These are phyloP conservation scores for Acleris literana DNA, from an alignment of 2,888 invertebrate species.

Conservation along the genomic window DNA sequence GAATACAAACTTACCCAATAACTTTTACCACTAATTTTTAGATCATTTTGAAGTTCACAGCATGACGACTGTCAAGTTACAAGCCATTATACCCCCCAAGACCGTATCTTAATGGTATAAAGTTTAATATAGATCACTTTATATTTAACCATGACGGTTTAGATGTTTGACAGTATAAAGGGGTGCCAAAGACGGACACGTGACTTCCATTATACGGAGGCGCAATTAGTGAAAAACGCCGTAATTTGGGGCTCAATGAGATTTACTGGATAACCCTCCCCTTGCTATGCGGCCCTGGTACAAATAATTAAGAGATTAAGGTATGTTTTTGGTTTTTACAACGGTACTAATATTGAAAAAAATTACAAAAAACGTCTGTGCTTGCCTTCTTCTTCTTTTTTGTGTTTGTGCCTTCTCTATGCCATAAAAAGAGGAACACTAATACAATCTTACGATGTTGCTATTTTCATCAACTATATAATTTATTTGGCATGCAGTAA, in stretches of 20 bases:
- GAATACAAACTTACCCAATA: background rate
- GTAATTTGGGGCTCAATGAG: conserved; percentile 52
- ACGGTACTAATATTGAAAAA: background rate
- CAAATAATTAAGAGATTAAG: background rate
- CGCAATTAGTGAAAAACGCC: conserved; percentile 45
- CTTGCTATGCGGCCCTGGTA: conserved; percentile 1
- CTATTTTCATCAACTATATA: too few species aligned
- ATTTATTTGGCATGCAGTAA: too few species aligned
- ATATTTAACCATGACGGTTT: background rate
- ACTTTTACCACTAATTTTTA: background rate
- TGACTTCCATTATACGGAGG: conserved; percentile 56
- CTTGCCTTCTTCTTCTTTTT: too few species aligned
- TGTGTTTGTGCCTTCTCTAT: too few species aligned
- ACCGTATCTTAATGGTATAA: background rate
- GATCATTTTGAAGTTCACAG: conserved; percentile 39
- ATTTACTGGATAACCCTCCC: conserved; percentile 12
- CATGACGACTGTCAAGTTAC: conserved; percentile 44
- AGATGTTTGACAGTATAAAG: conserved; percentile 55
- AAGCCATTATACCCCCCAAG: conserved; percentile 17
- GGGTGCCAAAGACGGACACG: conserved; percentile 58
- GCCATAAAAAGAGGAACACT: too few species aligned
- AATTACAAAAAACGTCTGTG: too few species aligned
- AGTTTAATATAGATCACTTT: background rate
- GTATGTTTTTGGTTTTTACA: too few species aligned
- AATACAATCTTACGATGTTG: too few species aligned